Conservation (phyloP, 2,888 invertebrate genomes). For the Eupithecia centaureata region DNA sequence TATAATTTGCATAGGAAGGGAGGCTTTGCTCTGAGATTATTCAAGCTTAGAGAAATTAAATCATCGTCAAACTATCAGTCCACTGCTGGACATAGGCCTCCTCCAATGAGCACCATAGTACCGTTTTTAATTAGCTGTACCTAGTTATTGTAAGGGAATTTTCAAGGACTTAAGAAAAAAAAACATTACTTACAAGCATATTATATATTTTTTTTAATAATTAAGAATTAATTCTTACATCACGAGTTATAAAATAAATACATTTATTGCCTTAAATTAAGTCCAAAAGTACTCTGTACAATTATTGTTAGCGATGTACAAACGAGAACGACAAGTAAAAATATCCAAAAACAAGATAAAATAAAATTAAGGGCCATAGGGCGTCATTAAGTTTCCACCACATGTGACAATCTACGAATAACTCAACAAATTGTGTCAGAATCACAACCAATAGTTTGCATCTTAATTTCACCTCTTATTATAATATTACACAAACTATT, state of each 20-base stretch:
- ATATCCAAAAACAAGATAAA: conserved; percentile 70
- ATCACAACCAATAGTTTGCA: conserved; percentile 85
- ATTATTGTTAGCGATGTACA: conserved; percentile 84
- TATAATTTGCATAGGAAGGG: background rate
- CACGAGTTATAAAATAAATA: conserved; percentile 85
- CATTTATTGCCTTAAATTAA: conserved; percentile 85
- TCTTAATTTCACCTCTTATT: conserved; percentile 81
- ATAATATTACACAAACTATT: conserved; percentile 82
- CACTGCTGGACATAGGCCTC: too few species aligned
- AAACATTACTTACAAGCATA: conserved; percentile 82
- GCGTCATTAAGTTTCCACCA: conserved; percentile 72
- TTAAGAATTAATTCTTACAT: conserved; percentile 85
- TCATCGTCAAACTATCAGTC: too few species aligned
- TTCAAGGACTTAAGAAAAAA: conserved; percentile 40
- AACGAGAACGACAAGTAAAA: conserved; percentile 82
- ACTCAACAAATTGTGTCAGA: conserved; percentile 84
- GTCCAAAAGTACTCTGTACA: conserved; percentile 84
- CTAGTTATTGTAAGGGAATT: background rate
- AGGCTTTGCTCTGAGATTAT: too few species aligned
- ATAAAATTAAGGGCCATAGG: conserved; percentile 72
- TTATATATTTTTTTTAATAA: conserved; percentile 84
- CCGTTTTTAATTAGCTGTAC: background rate
- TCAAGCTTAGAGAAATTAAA: background rate
- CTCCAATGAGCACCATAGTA: too few species aligned
- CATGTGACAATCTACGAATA: conserved; percentile 77